Evolutionary conservation across 2,888 invertebrate species (phyloP), one percentile per base, ranked within the genome.

Genomic region (Liodrosophila aerea): DNA sequence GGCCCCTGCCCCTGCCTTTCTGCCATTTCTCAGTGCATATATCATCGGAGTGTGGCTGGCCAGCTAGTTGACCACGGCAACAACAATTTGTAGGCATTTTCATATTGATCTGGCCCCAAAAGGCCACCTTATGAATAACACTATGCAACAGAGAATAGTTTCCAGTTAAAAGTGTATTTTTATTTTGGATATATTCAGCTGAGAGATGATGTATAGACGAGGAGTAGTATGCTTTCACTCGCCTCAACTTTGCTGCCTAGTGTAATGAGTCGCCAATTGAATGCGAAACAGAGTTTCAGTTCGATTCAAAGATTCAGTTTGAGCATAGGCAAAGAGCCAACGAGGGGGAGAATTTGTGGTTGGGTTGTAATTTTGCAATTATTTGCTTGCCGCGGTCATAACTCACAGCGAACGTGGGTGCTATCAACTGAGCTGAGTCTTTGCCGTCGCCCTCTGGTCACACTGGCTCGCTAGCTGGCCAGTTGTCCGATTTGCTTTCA

Each of bases 71-170:
- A 77, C 57, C 77, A 60, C 22, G 63, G 44, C 54, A 58, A 49
- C 76, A 76, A 84, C 78, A 81, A 81, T 81, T 81, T 81, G 81
- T 81, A 76, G 82, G 65, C 82, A 81, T 77, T 84, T 81, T 81
- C 76, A 66, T 65, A 76, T 84, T 78, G 85, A 78, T 65, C 78
- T 84, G 76, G 63, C 66, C 52, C 52, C 63, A 65, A 67, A 57
- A 51, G 58, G 43, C 62, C 68, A 69, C 73, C 75, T 65, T 44
- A 62, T 41, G 46, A 60, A 64, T 59, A 44, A 49, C 78, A 82
- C 82, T 66, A 13, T 7, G 4, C 64, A 39, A 12, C 63, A 46
- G 15, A 9, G 3, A 5, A 12, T 2, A 1, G 8, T 7, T 33
- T 33, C 4, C 15, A 13, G 12, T 30, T 37, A 39, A n/a, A 2